A percentile compares a stretch with the other conserved stretches of the same genome.
Evolutionary conservation across 2,888 invertebrate genomes (phyloP).

Genomic region (Ashinkailepas kermadecensis): DNA sequence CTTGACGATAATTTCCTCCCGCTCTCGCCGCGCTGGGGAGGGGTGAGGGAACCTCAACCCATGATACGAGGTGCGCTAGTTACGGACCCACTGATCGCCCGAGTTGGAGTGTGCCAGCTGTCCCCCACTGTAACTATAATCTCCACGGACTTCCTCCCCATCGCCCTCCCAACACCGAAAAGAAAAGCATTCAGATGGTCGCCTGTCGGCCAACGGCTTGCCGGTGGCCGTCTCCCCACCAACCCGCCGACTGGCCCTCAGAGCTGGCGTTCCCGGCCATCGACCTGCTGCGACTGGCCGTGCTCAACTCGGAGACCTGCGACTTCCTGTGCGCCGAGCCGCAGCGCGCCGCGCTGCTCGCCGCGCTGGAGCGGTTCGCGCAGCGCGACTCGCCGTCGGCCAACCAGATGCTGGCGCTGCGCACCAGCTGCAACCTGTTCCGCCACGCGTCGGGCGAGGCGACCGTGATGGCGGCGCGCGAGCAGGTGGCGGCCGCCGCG

Average conservation of each 20-base stretch:
- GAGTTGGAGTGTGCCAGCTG: too few relatives aligned
- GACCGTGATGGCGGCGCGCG: background rate
- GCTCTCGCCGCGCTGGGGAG: too few relatives aligned
- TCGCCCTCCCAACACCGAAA: too few relatives aligned
- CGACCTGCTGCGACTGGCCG: constrained; percentile 74
- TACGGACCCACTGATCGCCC: too few relatives aligned
- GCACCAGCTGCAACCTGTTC: constrained; percentile 75
- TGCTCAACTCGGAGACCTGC: constrained; percentile 61
- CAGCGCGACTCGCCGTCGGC: constrained; percentile 49
- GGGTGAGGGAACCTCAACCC: too few relatives aligned
- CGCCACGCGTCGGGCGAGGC: constrained; percentile 46
- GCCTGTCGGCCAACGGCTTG: too few relatives aligned
- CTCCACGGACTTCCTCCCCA: too few relatives aligned
- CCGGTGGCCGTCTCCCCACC: too few relatives aligned
- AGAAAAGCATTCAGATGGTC: too few relatives aligned
- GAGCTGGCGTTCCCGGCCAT: constrained; percentile 80
- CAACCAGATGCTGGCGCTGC: constrained; percentile 68
- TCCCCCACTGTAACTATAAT: too few relatives aligned
- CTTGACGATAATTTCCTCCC: too few relatives aligned
- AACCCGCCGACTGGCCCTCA: constrained; percentile 34
- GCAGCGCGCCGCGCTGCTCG: constrained; percentile 41
- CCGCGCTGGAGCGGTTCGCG: constrained; percentile 43
- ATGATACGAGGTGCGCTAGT: too few relatives aligned
- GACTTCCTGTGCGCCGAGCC: constrained; percentile 45
- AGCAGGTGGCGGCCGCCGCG: background rate